phyloP scores from a whole-genome alignment of 2,888 invertebrate species.

The Catocala nupta region DNA sequence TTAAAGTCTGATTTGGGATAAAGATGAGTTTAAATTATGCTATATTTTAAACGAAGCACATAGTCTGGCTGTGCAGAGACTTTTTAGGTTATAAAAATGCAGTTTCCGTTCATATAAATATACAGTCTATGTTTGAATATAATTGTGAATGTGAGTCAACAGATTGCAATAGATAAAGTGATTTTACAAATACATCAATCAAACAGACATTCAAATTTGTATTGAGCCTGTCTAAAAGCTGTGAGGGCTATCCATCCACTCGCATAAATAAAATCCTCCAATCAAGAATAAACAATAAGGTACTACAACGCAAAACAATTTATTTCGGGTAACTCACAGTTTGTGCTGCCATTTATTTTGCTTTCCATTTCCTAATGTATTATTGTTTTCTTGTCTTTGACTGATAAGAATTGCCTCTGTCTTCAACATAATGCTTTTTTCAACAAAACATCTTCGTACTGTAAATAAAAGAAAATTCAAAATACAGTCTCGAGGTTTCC shows the following conservation, averaged over 20 bases:
- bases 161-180: not conserved
- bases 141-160: not conserved
- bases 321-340: conserved; percentile 4
- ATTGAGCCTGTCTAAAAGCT: conserved; percentile 2
- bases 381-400: conserved; percentile 12
- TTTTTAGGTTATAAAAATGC: too few species aligned
- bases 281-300: conserved; percentile 6
- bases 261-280: conserved; percentile 8
- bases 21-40: too few species aligned
- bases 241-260: conserved; percentile 5
- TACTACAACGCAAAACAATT: conserved; percentile 7
- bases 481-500: conserved; percentile 8
- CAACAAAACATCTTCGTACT: conserved; percentile 3
- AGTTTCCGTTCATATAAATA: too few species aligned
- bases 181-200: not conserved
- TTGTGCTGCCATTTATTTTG: conserved; percentile 12
- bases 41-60: too few species aligned
- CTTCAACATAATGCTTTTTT: conserved; percentile 11
- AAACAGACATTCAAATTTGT: conserved; percentile 1
- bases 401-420: conserved; percentile 11
- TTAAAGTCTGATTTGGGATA: too few species aligned
- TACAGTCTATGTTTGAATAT: too few species aligned
- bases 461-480: conserved; percentile 14
- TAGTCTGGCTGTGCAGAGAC: too few species aligned
- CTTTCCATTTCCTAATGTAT: conserved; percentile 12